These are phyloP conservation scores for Cotesia chilonis DNA, from an alignment of 1,140 invertebrate species.

Conservation along the genomic window DNA sequence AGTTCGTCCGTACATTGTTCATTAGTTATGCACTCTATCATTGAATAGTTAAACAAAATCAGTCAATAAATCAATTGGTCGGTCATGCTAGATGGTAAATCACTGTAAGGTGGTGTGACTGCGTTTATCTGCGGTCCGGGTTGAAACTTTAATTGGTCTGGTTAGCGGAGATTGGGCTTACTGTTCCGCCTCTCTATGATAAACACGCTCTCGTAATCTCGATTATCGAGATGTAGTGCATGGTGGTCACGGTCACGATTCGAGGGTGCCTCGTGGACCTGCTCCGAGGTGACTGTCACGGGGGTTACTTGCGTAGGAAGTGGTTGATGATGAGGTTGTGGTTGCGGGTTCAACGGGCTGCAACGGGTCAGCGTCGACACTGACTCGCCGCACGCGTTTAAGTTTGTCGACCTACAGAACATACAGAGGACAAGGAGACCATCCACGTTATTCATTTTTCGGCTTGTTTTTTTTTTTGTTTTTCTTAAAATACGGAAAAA, in stretches of 20 bases:
- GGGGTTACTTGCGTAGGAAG: slow-evolving; percentile 67
- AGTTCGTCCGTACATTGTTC: too few relatives aligned
- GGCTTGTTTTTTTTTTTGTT: slow-evolving; percentile 18
- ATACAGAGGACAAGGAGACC: slow-evolving; percentile 63
- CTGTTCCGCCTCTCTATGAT: slow-evolving; percentile 78
- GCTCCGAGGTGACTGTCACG: slow-evolving; percentile 63
- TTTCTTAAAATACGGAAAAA: neutral
- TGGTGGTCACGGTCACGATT: slow-evolving; percentile 67
- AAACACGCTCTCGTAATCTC: slow-evolving; percentile 80
- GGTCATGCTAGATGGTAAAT: slow-evolving; percentile 45
- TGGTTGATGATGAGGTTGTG: slow-evolving; percentile 67
- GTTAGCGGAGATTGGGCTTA: slow-evolving; percentile 70
- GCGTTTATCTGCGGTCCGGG: slow-evolving; percentile 42
- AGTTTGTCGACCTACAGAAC: slow-evolving; percentile 67
- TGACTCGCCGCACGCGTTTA: slow-evolving; percentile 67
- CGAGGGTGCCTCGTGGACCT: slow-evolving; percentile 64
- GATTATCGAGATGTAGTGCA: slow-evolving; percentile 67
- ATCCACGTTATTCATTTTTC: slow-evolving; percentile 49
- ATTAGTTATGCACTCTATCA: too few relatives aligned
- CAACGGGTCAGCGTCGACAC: slow-evolving; percentile 67
- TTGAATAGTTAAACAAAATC: too few relatives aligned
- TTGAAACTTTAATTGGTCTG: slow-evolving; percentile 29
- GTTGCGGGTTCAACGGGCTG: slow-evolving; percentile 67
- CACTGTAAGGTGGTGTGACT: slow-evolving; percentile 40
- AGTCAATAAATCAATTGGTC: slow-evolving; percentile 37